Percentiles rank a stretch among this genome's conserved stretches.
Conservation (phyloP, 1,140 invertebrate genomes). For the Zaprionus lachaisei region DNA sequence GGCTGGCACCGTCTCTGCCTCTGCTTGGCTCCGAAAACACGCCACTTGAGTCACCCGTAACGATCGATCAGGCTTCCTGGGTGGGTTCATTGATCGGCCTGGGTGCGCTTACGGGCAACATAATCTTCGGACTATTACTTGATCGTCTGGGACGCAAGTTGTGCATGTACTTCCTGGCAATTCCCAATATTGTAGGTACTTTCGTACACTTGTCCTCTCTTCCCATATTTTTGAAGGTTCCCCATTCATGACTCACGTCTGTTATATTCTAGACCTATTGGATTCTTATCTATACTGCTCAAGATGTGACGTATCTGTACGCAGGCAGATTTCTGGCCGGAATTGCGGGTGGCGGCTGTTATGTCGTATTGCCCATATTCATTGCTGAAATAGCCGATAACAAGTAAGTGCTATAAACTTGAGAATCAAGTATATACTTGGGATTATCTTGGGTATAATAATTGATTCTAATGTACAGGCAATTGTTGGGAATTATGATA, state of each 20-base stretch:
- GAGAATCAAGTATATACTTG: conserved; percentile 3
- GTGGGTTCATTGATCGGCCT: conserved; percentile 67
- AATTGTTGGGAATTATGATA: conserved; percentile 3
- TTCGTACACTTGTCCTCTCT: not conserved
- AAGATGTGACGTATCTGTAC: conserved; percentile 74
- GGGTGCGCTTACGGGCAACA: conserved; percentile 65
- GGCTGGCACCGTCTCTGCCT: conserved; percentile 62
- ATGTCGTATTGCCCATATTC: conserved; percentile 69
- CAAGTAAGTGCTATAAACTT: conserved; percentile 52
- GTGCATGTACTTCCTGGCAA: conserved; percentile 69
- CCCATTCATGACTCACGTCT: conserved; percentile 39
- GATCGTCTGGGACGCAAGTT: conserved; percentile 69
- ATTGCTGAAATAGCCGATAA: conserved; percentile 76
- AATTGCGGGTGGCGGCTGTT: conserved; percentile 72
- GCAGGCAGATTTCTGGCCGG: conserved; percentile 83
- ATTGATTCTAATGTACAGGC: not conserved
- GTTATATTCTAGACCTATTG: conserved; percentile 56
- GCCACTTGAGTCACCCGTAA: conserved; percentile 53
- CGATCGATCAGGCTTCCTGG: conserved; percentile 69
- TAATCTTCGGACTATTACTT: conserved; percentile 61
- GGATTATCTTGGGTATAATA: conserved; percentile 1
- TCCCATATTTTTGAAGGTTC: not conserved
- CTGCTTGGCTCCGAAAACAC: conserved; percentile 51
- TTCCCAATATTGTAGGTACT: conserved; percentile 66
- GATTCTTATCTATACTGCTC: conserved; percentile 67